Evolutionary conservation across 2,888 invertebrate species (phyloP), one percentile per base, ranked within the genome.

Genomic region (Scaptomyza parva): DNA sequence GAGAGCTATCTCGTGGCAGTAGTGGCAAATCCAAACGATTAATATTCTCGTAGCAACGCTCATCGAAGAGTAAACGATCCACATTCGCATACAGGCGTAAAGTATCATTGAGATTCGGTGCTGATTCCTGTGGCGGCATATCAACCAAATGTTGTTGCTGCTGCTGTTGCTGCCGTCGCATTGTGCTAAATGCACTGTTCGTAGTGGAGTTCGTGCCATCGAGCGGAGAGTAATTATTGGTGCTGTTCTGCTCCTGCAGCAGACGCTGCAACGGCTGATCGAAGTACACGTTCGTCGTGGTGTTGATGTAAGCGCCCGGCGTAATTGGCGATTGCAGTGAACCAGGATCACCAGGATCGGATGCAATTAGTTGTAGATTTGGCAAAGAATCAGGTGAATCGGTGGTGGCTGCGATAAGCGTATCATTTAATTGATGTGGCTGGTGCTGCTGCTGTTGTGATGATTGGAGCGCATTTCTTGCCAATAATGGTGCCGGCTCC

Each of bases 211-310:
- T 44, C n/a, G 70, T 76, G 6, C 45, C 54, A 12, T 76, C 61
- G 3, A 20, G 48, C 4, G 51, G 54, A 0, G 61, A 54, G 26
- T 14, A 35, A 14, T 33, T 28, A 9, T 12, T 64, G 39, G 41
- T 61, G 18, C 39, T 60, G 44, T 74, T 83, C 28, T 86, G 74
- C 24, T 90, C 90, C 54, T 76, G 28, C 18, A 47, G 39, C 69
- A 66, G 20, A 0, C 80, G 54, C 68, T 73, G 70, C 47, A 89
- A 14, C 0, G 89, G 94, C 81, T 94, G 93, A 62, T 93, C 94
- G 76, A 94, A 93, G 84, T 94, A 94, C 2, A 94, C 90, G 90
- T 94, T 94, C 39, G 93, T 81, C 90, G 93, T 94, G 37, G 93
- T 86, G 44, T 80, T 90, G 88, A 53, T 90, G 79, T 82, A 92